Conservation (phyloP, 2,797 vertebrate species). For the Atherinosoma microstoma region DNA sequence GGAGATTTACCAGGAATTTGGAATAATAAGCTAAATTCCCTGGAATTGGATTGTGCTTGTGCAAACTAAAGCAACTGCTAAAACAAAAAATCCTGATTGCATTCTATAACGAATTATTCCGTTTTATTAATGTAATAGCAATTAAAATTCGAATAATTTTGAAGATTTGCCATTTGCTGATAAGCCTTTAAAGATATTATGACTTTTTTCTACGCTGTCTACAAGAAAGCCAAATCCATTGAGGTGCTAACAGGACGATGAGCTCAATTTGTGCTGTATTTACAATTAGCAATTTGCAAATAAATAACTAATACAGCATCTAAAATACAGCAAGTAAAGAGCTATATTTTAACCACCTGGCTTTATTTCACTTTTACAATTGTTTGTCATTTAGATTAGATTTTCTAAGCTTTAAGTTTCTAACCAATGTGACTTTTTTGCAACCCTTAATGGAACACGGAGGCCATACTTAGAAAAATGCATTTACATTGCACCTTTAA, state of each 20-base stretch:
- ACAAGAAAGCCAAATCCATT: no score
- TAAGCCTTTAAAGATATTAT: no score
- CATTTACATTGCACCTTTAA: neutral
- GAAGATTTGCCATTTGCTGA: no score
- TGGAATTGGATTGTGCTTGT: neutral
- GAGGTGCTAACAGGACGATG: no score
- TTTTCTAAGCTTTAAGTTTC: neutral
- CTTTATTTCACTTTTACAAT: neutral
- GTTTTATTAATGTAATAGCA: no score
- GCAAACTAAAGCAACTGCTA: neutral
- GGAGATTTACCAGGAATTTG: neutral
- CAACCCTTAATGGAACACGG: neutral
- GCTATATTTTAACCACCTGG: no score
- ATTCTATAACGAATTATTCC: neutral
- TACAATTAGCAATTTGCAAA: no score
- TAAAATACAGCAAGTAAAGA: no score
- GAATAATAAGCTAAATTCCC: neutral
- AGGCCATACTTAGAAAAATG: neutral
- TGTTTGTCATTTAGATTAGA: neutral
- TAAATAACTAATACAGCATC: no score
- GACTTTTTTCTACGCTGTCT: no score
- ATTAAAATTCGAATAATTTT: no score
- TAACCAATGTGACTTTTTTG: neutral
- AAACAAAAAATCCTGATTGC: neutral
- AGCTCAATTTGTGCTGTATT: no score